These are phyloP conservation scores for Psittacula derbiana DNA, from an alignment of 2,797 vertebrate species.

Conservation along the genomic window DNA sequence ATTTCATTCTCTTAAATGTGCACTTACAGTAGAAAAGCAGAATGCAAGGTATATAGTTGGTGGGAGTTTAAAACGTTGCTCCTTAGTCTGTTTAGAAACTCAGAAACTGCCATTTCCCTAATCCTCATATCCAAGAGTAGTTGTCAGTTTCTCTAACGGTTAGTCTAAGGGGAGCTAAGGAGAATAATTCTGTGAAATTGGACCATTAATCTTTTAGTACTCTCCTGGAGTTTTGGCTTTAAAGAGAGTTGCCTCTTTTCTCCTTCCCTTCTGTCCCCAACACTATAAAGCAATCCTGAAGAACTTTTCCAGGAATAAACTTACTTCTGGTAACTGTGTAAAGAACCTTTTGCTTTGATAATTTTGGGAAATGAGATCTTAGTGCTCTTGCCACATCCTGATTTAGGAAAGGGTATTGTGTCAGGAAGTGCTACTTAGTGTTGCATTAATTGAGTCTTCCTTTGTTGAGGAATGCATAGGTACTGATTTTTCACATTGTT, in stretches of 20 bases:
- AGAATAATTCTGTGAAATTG: background rate
- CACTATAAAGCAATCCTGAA: background rate
- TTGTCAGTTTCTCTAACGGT: background rate
- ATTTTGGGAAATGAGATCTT: background rate
- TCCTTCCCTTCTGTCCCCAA: background rate
- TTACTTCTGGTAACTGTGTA: background rate
- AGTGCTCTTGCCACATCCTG: background rate
- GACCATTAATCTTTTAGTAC: background rate
- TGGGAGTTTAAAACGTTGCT: background rate
- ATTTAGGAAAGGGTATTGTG: background rate
- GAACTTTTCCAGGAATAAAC: background rate
- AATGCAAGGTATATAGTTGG: background rate
- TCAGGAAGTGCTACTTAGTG: background rate
- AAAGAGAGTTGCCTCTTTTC: background rate
- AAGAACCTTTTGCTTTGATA: background rate
- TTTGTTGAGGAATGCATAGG: background rate
- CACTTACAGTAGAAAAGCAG: background rate
- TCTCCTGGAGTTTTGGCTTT: background rate
- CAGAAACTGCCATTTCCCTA: rapidly evolving
- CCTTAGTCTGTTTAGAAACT: background rate
- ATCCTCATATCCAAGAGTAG: background rate
- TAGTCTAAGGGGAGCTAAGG: background rate
- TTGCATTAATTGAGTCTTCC: background rate
- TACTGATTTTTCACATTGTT: background rate
- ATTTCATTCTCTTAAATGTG: background rate